Conservation (phyloP, 1,140 invertebrate genomes). For the Pogonus chalceus region DNA sequence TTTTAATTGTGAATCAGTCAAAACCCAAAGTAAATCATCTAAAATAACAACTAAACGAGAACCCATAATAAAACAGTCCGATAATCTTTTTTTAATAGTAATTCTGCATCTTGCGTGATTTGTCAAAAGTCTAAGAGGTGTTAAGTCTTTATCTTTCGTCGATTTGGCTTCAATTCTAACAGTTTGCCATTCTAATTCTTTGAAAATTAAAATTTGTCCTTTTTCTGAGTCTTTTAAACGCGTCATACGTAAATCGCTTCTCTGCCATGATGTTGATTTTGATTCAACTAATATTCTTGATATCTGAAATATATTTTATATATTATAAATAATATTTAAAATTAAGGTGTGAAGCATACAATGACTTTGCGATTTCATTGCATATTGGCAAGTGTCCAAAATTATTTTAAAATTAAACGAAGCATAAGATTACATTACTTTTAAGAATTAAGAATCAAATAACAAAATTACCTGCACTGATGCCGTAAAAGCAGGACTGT, state of each 20-base stretch:
- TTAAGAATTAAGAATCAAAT: slow-evolving; percentile 10
- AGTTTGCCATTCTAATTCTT: slow-evolving; percentile 96
- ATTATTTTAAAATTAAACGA: too few relatives aligned
- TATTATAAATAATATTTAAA: slow-evolving; percentile 9
- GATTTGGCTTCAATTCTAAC: slow-evolving; percentile 87
- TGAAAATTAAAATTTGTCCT: slow-evolving; percentile 91
- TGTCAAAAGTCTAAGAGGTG: slow-evolving; percentile 84
- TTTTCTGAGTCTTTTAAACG: slow-evolving; percentile 80
- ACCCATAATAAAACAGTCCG: slow-evolving; percentile 86
- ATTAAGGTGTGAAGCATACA: too few relatives aligned
- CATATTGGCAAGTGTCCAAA: too few relatives aligned
- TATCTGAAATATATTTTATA: slow-evolving; percentile 50
- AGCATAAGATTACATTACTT: too few relatives aligned
- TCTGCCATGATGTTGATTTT: slow-evolving; percentile 79
- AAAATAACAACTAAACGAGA: slow-evolving; percentile 86
- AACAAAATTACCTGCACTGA: slow-evolving; percentile 70
- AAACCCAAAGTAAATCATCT: slow-evolving; percentile 95
- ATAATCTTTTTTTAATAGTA: slow-evolving; percentile 88
- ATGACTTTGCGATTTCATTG: too few relatives aligned
- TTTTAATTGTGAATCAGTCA: slow-evolving; percentile 93
- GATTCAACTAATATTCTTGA: slow-evolving; percentile 87
- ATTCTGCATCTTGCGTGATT: slow-evolving; percentile 93
- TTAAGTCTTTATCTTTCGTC: slow-evolving; percentile 66
- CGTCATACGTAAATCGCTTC: slow-evolving; percentile 74
- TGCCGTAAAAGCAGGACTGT: slow-evolving; percentile 87